Percentiles rank a stretch among this genome's conserved stretches.
phyloP scores from a whole-genome alignment of 92 coral and sea anemone genomes.

The Nematostella vectensis region DNA sequence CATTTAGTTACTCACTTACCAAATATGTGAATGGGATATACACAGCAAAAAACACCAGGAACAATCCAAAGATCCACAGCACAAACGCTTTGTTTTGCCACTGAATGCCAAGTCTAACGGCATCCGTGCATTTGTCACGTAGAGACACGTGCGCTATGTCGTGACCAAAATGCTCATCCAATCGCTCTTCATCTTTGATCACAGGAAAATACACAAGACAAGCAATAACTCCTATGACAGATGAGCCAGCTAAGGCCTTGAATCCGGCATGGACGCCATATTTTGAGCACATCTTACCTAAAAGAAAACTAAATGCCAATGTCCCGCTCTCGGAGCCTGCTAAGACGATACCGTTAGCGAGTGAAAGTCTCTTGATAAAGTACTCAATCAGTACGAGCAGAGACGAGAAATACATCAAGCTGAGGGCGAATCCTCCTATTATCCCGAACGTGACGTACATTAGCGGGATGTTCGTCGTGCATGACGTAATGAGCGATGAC shows the following conservation, averaged over 20 bases:
- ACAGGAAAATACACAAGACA: slow-evolving; percentile 60
- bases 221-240: slow-evolving; percentile 43
- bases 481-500: slow-evolving; percentile 57
- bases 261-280: slow-evolving; percentile 57
- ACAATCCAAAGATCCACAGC: slow-evolving; percentile 49
- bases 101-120: slow-evolving; percentile 30
- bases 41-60: slow-evolving; percentile 52
- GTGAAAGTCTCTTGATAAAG: slow-evolving; percentile 60
- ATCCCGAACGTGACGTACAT: slow-evolving; percentile 83
- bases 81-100: slow-evolving; percentile 70
- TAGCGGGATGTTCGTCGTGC: slow-evolving; percentile 40
- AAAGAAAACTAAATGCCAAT: slow-evolving; percentile 31
- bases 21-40: slow-evolving; percentile 75
- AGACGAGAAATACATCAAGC: slow-evolving; percentile 65
- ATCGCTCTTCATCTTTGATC: background rate
- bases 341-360: slow-evolving; percentile 67
- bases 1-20: slow-evolving; percentile 47
- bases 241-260: slow-evolving; percentile 42
- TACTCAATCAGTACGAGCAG: slow-evolving; percentile 50
- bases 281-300: slow-evolving; percentile 34
- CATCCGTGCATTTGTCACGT: slow-evolving; percentile 7
- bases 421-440: slow-evolving; percentile 61
- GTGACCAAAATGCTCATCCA: background rate
- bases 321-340: slow-evolving; percentile 84
- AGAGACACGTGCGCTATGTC: slow-evolving; percentile 7